A percentile compares a stretch with the other conserved stretches of the same genome.
phyloP scores from a whole-genome alignment of 1,140 invertebrate genomes.

The Musca vetustissima region DNA sequence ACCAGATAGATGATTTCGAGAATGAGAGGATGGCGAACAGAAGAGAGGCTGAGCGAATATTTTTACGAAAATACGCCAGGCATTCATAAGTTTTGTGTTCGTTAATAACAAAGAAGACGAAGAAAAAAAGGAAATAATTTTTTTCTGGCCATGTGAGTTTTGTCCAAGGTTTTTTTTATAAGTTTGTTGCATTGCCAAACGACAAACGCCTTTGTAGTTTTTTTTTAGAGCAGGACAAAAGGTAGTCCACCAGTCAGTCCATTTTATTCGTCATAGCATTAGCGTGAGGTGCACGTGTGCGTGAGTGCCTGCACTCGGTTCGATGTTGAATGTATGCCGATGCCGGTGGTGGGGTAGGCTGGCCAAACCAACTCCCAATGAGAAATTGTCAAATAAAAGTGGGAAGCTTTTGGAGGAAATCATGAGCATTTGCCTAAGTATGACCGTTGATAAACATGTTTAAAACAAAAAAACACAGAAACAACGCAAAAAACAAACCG shows the following conservation, averaged over 20 bases:
- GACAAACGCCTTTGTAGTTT: not conserved
- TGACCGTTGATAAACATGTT: constrained; percentile 8
- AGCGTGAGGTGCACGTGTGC: not conserved
- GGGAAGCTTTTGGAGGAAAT: constrained; percentile 19
- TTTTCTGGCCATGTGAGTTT: not conserved
- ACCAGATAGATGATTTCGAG: too few species aligned
- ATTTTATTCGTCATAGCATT: constrained; percentile 4
- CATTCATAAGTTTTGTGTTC: constrained; percentile 7
- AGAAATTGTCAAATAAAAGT: constrained; percentile 4
- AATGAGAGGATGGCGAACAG: too few species aligned
- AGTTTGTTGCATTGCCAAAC: not conserved
- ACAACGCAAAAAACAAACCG: not conserved
- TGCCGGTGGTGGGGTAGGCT: too few species aligned
- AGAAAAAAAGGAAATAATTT: too few species aligned
- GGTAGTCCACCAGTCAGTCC: too few species aligned
- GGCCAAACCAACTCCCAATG: too few species aligned
- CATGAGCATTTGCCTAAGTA: constrained; percentile 22
- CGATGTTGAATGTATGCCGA: too few species aligned
- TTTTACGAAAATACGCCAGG: not conserved
- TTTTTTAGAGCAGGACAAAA: not conserved
- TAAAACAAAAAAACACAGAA: too few species aligned
- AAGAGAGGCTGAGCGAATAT: too few species aligned
- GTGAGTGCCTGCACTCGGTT: too few species aligned
- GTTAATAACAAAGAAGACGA: not conserved
- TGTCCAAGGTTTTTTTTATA: not conserved